These are phyloP conservation scores for Cataglyphis livida DNA, from an alignment of 2,888 invertebrate species.

Conservation along the genomic window DNA sequence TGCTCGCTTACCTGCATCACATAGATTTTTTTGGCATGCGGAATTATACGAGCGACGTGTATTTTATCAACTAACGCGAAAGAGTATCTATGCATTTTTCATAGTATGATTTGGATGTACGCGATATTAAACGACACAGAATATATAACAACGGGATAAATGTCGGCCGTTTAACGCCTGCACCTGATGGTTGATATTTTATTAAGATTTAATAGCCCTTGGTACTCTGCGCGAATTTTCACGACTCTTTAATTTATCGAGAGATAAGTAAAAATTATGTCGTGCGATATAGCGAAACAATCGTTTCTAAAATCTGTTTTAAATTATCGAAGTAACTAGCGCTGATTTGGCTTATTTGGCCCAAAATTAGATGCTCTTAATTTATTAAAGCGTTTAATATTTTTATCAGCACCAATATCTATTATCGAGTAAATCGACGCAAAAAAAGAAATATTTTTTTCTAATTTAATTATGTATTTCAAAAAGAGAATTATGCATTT, in stretches of 20 bases:
- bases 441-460: background rate
- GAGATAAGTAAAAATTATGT: constrained; percentile 34
- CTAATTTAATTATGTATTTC: background rate
- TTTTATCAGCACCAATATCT: background rate
- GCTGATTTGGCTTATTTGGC: background rate
- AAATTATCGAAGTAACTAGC: constrained; percentile 1
- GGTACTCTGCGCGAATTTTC: constrained; percentile 14
- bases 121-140: constrained; percentile 50
- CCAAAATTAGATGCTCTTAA: background rate
- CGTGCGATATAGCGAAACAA: background rate
- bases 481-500: too few relatives aligned
- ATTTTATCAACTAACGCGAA: constrained; percentile 43
- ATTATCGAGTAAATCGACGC: background rate
- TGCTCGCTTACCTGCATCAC: constrained; percentile 29
- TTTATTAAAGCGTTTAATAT: background rate
- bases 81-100: constrained; percentile 48
- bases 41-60: constrained; percentile 42
- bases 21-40: constrained; percentile 41
- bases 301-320: constrained; percentile 11
- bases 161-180: constrained; percentile 22
- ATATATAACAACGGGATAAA: constrained; percentile 42
- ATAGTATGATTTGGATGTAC: constrained; percentile 47
- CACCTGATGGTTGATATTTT: constrained; percentile 44
- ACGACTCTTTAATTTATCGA: constrained; percentile 30
- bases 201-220: constrained; percentile 40